Percentiles rank a stretch among this genome's conserved stretches.
Evolutionary conservation across 2,797 vertebrate species (phyloP).

Genomic region (Malurus splendens): DNA sequence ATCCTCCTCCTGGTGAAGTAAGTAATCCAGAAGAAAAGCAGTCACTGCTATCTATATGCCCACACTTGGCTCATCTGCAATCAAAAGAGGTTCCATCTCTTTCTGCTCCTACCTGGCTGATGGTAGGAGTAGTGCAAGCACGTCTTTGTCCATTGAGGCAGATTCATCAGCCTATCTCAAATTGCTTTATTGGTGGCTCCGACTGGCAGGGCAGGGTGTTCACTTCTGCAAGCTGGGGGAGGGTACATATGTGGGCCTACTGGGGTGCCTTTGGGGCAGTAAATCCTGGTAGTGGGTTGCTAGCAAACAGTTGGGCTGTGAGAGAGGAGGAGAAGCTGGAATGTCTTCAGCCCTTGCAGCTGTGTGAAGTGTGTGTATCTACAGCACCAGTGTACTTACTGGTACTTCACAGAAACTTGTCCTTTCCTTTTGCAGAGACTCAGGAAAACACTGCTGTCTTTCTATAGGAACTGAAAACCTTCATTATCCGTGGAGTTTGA

Average conservation of each 20-base stretch:
- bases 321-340: background rate
- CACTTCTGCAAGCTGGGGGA: background rate
- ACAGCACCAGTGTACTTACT: rapidly evolving
- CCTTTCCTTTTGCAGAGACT: background rate
- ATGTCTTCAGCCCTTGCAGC: background rate
- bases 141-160: background rate
- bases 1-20: background rate
- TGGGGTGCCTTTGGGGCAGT: background rate
- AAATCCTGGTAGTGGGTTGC: background rate
- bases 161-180: background rate
- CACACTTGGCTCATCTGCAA: background rate
- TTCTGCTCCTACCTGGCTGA: background rate
- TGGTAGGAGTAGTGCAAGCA: background rate
- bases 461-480: background rate
- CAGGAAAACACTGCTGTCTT: background rate
- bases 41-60: background rate
- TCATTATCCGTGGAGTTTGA: background rate
- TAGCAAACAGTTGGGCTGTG: background rate
- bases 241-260: rapidly evolving
- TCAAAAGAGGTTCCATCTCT: background rate
- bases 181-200: background rate
- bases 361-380: rapidly evolving
- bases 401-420: background rate
- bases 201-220: background rate
- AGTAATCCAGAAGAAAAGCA: background rate